Conservation (phyloP, 2,797 vertebrate genomes). For the Dallia pectoralis region DNA sequence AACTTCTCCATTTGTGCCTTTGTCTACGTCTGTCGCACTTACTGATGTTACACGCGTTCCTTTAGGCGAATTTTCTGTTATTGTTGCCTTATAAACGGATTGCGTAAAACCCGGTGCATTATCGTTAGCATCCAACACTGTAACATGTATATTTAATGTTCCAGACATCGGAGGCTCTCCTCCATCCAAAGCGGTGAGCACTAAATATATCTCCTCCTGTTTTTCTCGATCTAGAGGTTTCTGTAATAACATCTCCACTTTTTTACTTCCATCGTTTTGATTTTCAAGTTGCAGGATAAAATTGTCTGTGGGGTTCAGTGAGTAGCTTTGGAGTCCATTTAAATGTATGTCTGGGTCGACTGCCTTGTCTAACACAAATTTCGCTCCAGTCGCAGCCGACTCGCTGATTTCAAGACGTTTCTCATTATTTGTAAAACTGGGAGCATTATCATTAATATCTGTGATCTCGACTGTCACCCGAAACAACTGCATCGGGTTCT, state of each 20-base stretch:
- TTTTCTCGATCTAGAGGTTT: conserved; percentile 70
- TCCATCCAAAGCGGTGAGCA: conserved; percentile 61
- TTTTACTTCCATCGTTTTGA: conserved; percentile 44
- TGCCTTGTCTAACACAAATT: conserved; percentile 69
- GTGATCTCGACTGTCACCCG: conserved; percentile 66
- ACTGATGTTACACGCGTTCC: conserved; percentile 53
- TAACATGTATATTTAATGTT: conserved; percentile 57
- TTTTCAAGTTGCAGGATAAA: conserved; percentile 60
- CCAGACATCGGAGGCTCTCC: conserved; percentile 70
- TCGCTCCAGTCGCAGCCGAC: conserved; percentile 54
- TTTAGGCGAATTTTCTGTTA: conserved; percentile 55
- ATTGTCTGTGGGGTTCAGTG: conserved; percentile 55
- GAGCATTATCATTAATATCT: conserved; percentile 67
- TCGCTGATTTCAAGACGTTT: conserved; percentile 68
- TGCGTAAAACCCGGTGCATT: conserved; percentile 67
- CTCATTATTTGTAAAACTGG: conserved; percentile 47
- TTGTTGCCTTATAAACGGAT: conserved; percentile 51
- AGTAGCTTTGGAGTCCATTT: conserved; percentile 69
- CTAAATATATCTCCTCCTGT: conserved; percentile 26
- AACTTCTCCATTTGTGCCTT: conserved; percentile 63
- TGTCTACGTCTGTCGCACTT: conserved; percentile 66
- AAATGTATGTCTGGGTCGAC: conserved; percentile 69
- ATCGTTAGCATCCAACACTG: conserved; percentile 66
- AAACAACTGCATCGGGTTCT: conserved; percentile 79
- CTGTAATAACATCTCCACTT: conserved; percentile 64